phyloP scores from a whole-genome alignment of 2,113 vertebrate species.

The Ardeotis arabs region DNA sequence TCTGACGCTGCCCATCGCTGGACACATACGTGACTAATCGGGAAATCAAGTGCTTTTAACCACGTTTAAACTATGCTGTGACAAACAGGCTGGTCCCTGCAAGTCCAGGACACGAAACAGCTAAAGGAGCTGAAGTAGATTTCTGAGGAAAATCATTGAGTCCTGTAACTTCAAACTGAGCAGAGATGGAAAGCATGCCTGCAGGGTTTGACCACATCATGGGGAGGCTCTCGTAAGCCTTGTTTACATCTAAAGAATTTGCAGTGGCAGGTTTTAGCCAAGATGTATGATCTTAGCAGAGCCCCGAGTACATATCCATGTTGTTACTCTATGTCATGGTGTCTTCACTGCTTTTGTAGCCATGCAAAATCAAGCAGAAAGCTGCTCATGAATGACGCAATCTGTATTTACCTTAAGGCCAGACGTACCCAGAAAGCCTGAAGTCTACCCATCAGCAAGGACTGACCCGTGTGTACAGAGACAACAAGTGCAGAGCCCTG shows the following conservation, averaged over 20 bases:
- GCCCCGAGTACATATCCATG: fast-evolving
- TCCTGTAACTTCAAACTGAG: neutral
- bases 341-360: neutral
- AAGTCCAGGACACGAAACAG: neutral
- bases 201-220: neutral
- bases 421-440: neutral
- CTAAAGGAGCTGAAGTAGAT: neutral
- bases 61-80: neutral
- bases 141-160: neutral
- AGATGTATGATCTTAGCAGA: neutral
- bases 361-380: neutral
- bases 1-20: neutral
- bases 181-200: neutral
- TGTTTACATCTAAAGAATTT: neutral
- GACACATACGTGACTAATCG: neutral
- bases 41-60: neutral
- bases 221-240: neutral
- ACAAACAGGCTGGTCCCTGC: neutral
- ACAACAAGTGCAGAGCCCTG: neutral
- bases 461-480: neutral
- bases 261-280: neutral
- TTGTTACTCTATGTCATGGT: neutral
- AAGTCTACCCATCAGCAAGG: neutral
- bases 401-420: neutral
- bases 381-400: neutral